These are phyloP conservation scores for Palythoa heliodiscus DNA, from an alignment of 92 coral and sea anemone species.

Conservation along the genomic window DNA sequence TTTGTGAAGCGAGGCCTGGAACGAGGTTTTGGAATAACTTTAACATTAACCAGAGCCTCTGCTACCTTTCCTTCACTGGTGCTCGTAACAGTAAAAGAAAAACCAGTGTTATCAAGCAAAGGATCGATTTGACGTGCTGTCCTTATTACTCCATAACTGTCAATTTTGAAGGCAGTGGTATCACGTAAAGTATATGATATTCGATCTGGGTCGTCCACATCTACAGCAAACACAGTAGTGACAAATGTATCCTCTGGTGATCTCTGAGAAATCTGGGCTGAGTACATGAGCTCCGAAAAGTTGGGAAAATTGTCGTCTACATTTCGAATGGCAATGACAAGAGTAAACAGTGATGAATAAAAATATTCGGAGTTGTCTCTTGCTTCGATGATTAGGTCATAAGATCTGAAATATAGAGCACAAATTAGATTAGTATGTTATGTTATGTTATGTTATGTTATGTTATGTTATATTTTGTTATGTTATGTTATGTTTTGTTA, in stretches of 20 bases:
- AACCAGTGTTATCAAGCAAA: constrained; percentile 46
- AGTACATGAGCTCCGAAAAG: constrained; percentile 75
- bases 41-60: constrained; percentile 56
- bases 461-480: too few relatives aligned
- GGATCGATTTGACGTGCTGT: constrained; percentile 56
- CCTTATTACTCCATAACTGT: constrained; percentile 66
- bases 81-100: constrained; percentile 54
- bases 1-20: constrained; percentile 59
- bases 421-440: neutral
- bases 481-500: too few relatives aligned
- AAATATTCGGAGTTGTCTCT: constrained; percentile 72
- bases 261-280: constrained; percentile 69
- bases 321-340: constrained; percentile 60
- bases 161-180: constrained; percentile 53
- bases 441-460: neutral
- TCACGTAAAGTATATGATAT: constrained; percentile 53
- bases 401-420: constrained; percentile 12
- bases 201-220: constrained; percentile 49
- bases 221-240: constrained; percentile 68
- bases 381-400: constrained; percentile 73
- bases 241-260: constrained; percentile 70
- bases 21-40: constrained; percentile 36
- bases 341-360: constrained; percentile 61
- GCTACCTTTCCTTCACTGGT: constrained; percentile 50
- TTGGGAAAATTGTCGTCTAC: constrained; percentile 73